Evolutionary conservation across 2,888 invertebrate genomes (phyloP).

Genomic region (Thecocarcelia acutangulata): DNA sequence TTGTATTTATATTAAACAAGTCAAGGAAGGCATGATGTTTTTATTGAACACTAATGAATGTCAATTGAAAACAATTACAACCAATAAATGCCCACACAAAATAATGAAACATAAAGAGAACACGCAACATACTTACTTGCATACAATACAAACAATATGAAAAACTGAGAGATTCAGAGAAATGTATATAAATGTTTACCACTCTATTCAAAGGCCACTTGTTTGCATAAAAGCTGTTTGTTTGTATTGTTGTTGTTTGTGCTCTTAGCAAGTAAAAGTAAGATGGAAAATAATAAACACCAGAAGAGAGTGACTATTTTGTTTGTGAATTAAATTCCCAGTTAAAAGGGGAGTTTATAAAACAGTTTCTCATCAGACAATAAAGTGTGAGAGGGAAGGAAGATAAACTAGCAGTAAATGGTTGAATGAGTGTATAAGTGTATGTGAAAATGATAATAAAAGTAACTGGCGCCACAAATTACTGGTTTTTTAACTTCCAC

Average conservation of each 20-base stretch:
- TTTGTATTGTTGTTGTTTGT: slow-evolving; percentile 18
- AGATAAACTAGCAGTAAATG: neutral
- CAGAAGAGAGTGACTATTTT: slow-evolving; percentile 47
- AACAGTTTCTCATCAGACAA: neutral
- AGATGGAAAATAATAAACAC: slow-evolving; percentile 14
- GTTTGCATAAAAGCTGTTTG: slow-evolving; percentile 41
- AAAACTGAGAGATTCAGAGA: slow-evolving; percentile 26
- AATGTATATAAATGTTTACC: slow-evolving; percentile 11
- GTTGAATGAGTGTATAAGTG: neutral
- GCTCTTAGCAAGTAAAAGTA: slow-evolving; percentile 13
- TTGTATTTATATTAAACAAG: slow-evolving; percentile 33
- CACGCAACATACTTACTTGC: slow-evolving; percentile 31
- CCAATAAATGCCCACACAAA: slow-evolving; percentile 77
- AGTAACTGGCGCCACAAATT: slow-evolving; percentile 63
- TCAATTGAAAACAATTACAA: slow-evolving; percentile 79
- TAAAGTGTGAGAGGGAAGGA: slow-evolving; percentile 50
- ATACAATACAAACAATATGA: neutral
- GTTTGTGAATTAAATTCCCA: neutral
- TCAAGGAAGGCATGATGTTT: slow-evolving; percentile 61
- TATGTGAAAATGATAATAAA: slow-evolving; percentile 37
- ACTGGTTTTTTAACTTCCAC: slow-evolving; percentile 64
- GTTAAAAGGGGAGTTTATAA: slow-evolving; percentile 55
- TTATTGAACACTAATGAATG: slow-evolving; percentile 79
- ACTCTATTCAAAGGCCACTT: slow-evolving; percentile 47
- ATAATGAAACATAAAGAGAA: slow-evolving; percentile 72